phyloP scores from a whole-genome alignment of 1,140 invertebrate species.

The Acromyrmex heyeri region DNA sequence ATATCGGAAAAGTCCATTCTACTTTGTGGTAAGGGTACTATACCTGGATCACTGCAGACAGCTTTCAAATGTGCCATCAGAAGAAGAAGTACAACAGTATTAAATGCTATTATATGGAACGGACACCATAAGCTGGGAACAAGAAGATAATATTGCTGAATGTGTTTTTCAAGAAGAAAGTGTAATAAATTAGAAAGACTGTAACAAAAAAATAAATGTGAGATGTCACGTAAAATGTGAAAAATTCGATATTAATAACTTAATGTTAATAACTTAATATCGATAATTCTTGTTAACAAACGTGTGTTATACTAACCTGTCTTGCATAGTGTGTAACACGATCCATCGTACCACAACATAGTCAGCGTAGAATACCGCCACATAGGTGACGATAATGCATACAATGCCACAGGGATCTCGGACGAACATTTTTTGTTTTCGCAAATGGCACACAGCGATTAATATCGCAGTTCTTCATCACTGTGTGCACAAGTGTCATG shows the following conservation, averaged over 20 bases:
- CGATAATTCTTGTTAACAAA: background rate
- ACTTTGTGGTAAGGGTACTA: slow-evolving; percentile 93
- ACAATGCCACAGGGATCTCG: slow-evolving; percentile 95
- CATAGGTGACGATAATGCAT: slow-evolving; percentile 94
- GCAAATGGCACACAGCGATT: slow-evolving; percentile 4
- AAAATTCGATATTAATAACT: too few species aligned
- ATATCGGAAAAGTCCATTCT: slow-evolving; percentile 95
- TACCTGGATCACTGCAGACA: slow-evolving; percentile 95
- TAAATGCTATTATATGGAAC: slow-evolving; percentile 51
- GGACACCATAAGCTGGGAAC: slow-evolving; percentile 14
- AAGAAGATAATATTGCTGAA: slow-evolving; percentile 10
- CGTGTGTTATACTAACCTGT: slow-evolving; percentile 88
- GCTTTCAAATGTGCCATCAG: slow-evolving; percentile 93
- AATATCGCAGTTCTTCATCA: slow-evolving; percentile 43
- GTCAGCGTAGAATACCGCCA: slow-evolving; percentile 95
- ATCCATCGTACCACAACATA: slow-evolving; percentile 96
- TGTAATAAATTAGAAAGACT: background rate
- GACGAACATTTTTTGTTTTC: slow-evolving; percentile 87
- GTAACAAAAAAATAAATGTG: background rate
- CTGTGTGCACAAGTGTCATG: slow-evolving; percentile 32
- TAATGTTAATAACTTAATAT: too few species aligned
- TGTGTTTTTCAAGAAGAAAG: background rate
- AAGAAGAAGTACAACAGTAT: slow-evolving; percentile 90
- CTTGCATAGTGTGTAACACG: slow-evolving; percentile 93
- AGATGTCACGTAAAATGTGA: background rate